Evolutionary conservation across 2,113 vertebrate species (phyloP).

Genomic region (Gasterosteus aculeatus): DNA sequence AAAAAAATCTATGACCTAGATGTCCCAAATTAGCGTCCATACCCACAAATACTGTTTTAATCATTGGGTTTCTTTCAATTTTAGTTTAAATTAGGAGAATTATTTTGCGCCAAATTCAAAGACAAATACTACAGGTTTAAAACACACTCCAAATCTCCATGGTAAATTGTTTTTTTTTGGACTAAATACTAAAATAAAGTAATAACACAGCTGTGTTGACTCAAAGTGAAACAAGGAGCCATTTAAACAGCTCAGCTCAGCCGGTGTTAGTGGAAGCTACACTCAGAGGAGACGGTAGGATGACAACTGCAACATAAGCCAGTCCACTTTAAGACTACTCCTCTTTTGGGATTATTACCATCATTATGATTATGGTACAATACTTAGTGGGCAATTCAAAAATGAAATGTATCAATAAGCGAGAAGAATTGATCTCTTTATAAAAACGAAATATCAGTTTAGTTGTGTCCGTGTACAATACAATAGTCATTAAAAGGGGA

Average conservation of each 20-base stretch:
- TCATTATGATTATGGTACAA: background rate
- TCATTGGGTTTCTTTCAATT: background rate
- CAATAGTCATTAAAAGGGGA: background rate
- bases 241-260: background rate
- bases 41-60: background rate
- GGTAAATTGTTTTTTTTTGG: background rate
- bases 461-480: background rate
- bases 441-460: background rate
- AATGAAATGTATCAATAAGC: background rate
- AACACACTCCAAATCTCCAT: background rate
- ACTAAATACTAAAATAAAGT: background rate
- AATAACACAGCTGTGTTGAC: background rate
- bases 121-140: background rate
- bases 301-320: conserved; percentile 10
- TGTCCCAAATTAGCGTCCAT: background rate
- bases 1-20: background rate
- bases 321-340: background rate
- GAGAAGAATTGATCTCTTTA: background rate
- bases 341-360: background rate
- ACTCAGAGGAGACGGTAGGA: background rate
- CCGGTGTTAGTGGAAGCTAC: background rate
- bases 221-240: background rate
- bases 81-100: background rate
- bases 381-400: conserved; percentile 1
- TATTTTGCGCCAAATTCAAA: background rate